phyloP scores from a whole-genome alignment of 2,113 vertebrate species.

The Accipiter cooperii region DNA sequence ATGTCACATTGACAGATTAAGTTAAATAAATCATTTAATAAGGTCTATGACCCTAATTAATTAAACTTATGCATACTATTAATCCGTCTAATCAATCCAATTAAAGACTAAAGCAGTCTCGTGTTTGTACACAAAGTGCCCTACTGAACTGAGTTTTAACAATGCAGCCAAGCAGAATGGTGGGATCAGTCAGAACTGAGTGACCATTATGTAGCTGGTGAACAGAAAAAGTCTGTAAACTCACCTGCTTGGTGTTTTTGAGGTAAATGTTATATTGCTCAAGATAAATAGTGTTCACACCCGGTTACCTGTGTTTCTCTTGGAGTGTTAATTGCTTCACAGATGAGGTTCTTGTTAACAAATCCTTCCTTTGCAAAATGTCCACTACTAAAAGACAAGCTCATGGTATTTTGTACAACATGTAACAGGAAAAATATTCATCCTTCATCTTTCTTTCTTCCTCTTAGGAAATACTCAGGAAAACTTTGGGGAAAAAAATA shows the following conservation, averaged over 20 bases:
- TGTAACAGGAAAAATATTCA: not conserved
- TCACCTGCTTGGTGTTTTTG: not conserved
- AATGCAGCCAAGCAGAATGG: not conserved
- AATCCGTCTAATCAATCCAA: not conserved
- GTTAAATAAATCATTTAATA: not conserved
- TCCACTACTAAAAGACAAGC: slow-evolving; percentile 8
- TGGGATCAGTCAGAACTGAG: not conserved
- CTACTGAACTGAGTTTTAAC: not conserved
- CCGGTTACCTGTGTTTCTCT: not conserved
- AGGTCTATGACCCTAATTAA: not conserved
- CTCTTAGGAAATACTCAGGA: slow-evolving; percentile 31
- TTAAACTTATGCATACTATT: not conserved
- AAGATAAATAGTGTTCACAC: not conserved
- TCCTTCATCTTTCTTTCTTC: not conserved
- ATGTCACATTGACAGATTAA: not conserved
- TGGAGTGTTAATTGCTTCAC: not conserved
- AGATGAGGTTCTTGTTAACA: not conserved
- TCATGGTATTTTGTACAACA: not conserved
- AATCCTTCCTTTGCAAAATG: not conserved
- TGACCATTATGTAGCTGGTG: not conserved
- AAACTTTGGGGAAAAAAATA: slow-evolving; percentile 44
- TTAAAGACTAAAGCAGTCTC: not conserved
- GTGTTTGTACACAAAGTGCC: not conserved
- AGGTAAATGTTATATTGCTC: not conserved
- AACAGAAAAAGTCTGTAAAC: not conserved